Conservation (phyloP, 2,113 vertebrate species). For the Oncorhynchus keta region DNA sequence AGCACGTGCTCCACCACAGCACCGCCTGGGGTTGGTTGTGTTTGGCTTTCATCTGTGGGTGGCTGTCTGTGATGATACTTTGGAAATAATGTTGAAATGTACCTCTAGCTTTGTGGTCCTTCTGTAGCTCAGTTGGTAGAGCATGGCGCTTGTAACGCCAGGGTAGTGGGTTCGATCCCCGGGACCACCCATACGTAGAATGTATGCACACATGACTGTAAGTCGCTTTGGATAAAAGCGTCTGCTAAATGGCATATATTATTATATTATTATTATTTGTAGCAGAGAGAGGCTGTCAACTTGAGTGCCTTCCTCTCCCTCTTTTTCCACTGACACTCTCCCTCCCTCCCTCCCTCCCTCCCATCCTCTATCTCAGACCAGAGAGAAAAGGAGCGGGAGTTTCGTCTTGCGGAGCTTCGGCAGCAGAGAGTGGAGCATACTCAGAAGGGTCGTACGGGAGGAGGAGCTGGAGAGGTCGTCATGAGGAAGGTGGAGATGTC, state of each 20-base stretch:
- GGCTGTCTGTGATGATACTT: slow-evolving; percentile 32
- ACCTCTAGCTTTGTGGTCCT: slow-evolving; percentile 36
- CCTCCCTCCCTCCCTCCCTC: too few relatives aligned
- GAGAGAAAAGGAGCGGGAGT: slow-evolving; percentile 89
- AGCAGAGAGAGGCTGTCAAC: slow-evolving; percentile 40
- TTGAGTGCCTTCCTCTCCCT: slow-evolving; percentile 37
- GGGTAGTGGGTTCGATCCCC: too few relatives aligned
- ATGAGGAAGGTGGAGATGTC: slow-evolving; percentile 82
- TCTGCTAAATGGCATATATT: too few relatives aligned
- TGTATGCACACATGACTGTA: too few relatives aligned
- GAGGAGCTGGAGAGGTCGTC: slow-evolving; percentile 76
- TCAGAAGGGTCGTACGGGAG: slow-evolving; percentile 51
- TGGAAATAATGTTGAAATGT: slow-evolving; percentile 45
- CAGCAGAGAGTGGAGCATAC: slow-evolving; percentile 70
- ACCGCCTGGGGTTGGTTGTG: slow-evolving; percentile 17
- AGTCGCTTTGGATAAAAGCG: too few relatives aligned
- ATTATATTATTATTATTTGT: too few relatives aligned
- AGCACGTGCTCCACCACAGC: slow-evolving; percentile 5
- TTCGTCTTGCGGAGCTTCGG: slow-evolving; percentile 83
- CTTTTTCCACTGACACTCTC: slow-evolving; percentile 45
- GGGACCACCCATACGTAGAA: too few relatives aligned
- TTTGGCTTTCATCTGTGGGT: slow-evolving; percentile 33
- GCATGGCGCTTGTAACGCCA: too few relatives aligned
- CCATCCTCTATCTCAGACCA: slow-evolving; percentile 76
- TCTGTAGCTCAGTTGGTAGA: too few relatives aligned